phyloP scores from a whole-genome alignment of 1,140 invertebrate species.

The Hyphantria cunea region DNA sequence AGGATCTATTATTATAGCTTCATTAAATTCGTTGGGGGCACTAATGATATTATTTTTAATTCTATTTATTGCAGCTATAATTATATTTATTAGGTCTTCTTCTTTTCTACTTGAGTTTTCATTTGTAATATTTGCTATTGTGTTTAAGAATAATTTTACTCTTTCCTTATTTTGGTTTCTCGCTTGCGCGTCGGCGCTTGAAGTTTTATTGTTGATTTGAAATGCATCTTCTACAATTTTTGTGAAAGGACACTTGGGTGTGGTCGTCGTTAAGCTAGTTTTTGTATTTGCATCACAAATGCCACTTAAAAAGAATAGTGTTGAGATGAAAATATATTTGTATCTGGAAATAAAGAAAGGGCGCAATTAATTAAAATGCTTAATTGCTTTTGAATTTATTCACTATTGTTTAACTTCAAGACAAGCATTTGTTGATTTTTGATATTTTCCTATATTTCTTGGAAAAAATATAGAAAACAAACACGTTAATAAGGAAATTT shows the following conservation, averaged over 20 bases:
- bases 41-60: conserved; percentile 68
- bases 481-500: no score
- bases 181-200: conserved; percentile 31
- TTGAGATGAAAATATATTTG: conserved; percentile 43
- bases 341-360: conserved; percentile 40
- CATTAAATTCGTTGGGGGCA: conserved; percentile 49
- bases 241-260: conserved; percentile 64
- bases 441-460: no score
- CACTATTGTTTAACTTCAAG: no score
- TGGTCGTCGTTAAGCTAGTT: conserved; percentile 28
- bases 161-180: conserved; percentile 45
- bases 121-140: conserved; percentile 52
- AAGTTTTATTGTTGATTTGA: conserved; percentile 61
- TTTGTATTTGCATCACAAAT: conserved; percentile 24
- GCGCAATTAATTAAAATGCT: neutral
- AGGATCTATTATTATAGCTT: conserved; percentile 64
- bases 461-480: no score
- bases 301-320: conserved; percentile 27
- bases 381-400: no score
- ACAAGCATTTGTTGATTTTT: no score
- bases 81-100: conserved; percentile 66
- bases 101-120: conserved; percentile 52
- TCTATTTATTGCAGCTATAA: conserved; percentile 71
- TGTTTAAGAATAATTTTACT: conserved; percentile 55
- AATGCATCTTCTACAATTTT: conserved; percentile 74